A percentile compares a stretch with the other conserved stretches of the same genome.
Conservation (phyloP, 2,888 invertebrate species). For the Xiphydria camelus region DNA sequence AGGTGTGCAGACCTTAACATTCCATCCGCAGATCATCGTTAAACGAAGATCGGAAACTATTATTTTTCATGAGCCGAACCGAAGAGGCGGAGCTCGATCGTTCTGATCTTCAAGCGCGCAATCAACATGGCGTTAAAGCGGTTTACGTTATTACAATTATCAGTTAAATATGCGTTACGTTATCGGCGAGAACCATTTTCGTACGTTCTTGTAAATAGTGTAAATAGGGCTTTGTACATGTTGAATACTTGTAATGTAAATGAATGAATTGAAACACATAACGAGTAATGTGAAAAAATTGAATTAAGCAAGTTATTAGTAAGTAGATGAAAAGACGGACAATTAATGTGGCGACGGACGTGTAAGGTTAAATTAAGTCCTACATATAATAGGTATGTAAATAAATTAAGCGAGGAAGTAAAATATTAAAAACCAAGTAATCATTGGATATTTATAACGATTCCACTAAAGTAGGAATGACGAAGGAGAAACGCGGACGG, state of each 20-base stretch:
- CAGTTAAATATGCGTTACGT: slow-evolving; percentile 19
- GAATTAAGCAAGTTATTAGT: slow-evolving; percentile 41
- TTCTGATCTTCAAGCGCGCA: too few species aligned
- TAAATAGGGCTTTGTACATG: slow-evolving; percentile 64
- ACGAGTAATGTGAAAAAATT: slow-evolving; percentile 47
- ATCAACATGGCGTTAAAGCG: slow-evolving; percentile 1
- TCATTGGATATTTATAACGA: slow-evolving; percentile 51
- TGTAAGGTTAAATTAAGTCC: slow-evolving; percentile 44
- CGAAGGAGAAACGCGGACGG: slow-evolving; percentile 17
- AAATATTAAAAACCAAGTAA: slow-evolving; percentile 51
- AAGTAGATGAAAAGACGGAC: slow-evolving; percentile 44
- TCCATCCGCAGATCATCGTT: too few species aligned
- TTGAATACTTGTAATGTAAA: slow-evolving; percentile 59
- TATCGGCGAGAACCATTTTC: slow-evolving; percentile 32
- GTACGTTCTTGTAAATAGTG: slow-evolving; percentile 59
- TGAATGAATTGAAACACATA: slow-evolving; percentile 33
- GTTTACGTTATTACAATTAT: slow-evolving; percentile 21
- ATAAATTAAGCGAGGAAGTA: slow-evolving; percentile 51
- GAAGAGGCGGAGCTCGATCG: too few species aligned
- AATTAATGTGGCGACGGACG: slow-evolving; percentile 39
- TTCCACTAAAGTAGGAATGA: slow-evolving; percentile 40
- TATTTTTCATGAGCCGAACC: too few species aligned
- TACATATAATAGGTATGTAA: slow-evolving; percentile 51
- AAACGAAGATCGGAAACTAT: too few species aligned
- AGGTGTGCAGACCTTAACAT: too few species aligned